Percentiles rank a stretch among this genome's conserved stretches.
Evolutionary conservation across 1,140 invertebrate genomes (phyloP).

Genomic region (Drosophila sp.): DNA sequence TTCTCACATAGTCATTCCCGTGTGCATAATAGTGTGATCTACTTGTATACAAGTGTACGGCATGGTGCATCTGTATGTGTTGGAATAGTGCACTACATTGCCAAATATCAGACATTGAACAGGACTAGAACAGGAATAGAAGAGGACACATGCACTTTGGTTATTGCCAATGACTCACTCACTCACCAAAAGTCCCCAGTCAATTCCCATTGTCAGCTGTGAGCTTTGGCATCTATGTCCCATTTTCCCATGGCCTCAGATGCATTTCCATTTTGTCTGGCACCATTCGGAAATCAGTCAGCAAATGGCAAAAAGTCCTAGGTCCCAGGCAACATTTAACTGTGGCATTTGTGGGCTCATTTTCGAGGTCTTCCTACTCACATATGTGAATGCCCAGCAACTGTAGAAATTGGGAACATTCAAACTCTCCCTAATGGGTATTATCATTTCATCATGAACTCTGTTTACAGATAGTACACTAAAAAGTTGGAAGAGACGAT

Average conservation of each 20-base stretch:
- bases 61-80: constrained; percentile 17
- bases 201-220: constrained; percentile 75
- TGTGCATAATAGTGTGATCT: constrained; percentile 63
- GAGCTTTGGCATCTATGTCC: constrained; percentile 20
- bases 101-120: constrained; percentile 60
- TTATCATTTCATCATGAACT: too few relatives aligned
- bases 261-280: constrained; percentile 20
- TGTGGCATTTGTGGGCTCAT: constrained; percentile 35
- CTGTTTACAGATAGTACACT: too few relatives aligned
- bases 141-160: constrained; percentile 48
- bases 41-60: constrained; percentile 2
- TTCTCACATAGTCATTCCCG: constrained; percentile 57
- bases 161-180: constrained; percentile 35
- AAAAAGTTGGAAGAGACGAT: too few relatives aligned
- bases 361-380: not conserved
- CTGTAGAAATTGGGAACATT: not conserved
- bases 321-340: constrained; percentile 43
- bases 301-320: constrained; percentile 48
- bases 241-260: constrained; percentile 16
- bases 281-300: constrained; percentile 66
- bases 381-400: not conserved
- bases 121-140: constrained; percentile 30
- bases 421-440: too few relatives aligned
- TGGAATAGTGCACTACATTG: constrained; percentile 67
- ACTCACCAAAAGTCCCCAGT: constrained; percentile 51